Evolutionary conservation across 2,113 vertebrate species (phyloP), one percentile per base, ranked within the genome.

Genomic region (Dipodomys stephensi): DNA sequence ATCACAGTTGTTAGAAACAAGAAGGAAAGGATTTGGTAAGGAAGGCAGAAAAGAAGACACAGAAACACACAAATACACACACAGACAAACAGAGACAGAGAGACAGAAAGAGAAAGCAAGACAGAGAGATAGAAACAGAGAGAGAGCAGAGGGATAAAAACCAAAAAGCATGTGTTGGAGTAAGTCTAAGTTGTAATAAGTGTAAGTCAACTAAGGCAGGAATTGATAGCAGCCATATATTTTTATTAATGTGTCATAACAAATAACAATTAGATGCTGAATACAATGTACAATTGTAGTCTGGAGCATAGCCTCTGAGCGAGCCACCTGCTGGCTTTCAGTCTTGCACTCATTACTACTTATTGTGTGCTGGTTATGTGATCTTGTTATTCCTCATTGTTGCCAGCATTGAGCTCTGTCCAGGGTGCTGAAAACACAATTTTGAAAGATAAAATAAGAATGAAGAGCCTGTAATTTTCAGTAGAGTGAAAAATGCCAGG

Each of bases 161-260:
- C 27, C 62, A 68, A 87, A 27, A 91, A 62, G n/a, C 12, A 57
- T 3, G 39, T 39, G 39, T 39, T 39, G 15, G 53, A 57, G 53
- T 57, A 57, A 16, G 15, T 57, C 15, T 57, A 57, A 57, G 12
- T 57, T 57, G 15, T 57, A 57, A 57, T 57, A 57, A 57, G 53
- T 57, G 53, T 57, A 57, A 57, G 15, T 57, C 16, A 57, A 57
- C 53, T 57, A 57, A 16, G 53, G 53, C 53, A 57, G 53, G 39
- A 85, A 71, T 88, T 83, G 89, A 83, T 68, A 94, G 49, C 11
- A 85, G 5, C 18, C 25, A 74, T 71, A 9, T 53, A 39, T 76
- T 89, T 86, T 71, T 67, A 72, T 76, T 88, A 92, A 87, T 20
- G 49, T 84, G 53, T 30, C 82, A 64, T 83, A 69, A 25, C 46